Conservation (phyloP, 2,113 vertebrate genomes). For the Pristiophorus japonicus region DNA sequence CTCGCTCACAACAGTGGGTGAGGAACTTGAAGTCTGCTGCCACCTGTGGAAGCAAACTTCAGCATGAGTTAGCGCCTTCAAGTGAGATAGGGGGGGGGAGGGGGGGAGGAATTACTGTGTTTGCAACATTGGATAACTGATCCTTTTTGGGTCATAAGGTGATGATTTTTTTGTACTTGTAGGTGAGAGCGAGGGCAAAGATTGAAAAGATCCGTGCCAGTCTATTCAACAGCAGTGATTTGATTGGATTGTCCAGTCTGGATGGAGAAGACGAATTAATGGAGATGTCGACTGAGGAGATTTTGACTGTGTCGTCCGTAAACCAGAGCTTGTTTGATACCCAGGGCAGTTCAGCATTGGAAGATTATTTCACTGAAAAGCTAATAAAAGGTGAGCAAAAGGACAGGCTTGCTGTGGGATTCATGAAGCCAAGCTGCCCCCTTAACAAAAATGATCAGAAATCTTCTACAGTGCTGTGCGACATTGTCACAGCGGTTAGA, state of each 20-base stretch:
- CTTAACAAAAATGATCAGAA: not conserved
- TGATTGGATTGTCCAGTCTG: slow-evolving; percentile 90
- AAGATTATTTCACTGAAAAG: slow-evolving; percentile 92
- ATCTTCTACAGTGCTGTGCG: not conserved
- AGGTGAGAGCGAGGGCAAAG: slow-evolving; percentile 92
- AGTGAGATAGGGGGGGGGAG: not conserved
- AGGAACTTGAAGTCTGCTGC: too few species aligned
- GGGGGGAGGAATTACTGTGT: not conserved
- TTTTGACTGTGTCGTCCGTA: slow-evolving; percentile 89
- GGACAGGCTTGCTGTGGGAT: not conserved
- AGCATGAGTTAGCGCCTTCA: not conserved
- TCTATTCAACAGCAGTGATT: slow-evolving; percentile 92
- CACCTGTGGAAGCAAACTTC: too few species aligned
- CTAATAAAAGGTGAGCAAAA: slow-evolving; percentile 71
- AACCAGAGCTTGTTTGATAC: slow-evolving; percentile 97
- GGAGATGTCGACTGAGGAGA: slow-evolving; percentile 96
- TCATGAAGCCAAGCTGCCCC: not conserved
- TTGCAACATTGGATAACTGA: not conserved
- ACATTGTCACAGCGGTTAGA: not conserved
- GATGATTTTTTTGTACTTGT: slow-evolving; percentile 33
- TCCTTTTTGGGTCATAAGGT: not conserved
- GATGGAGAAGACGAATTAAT: slow-evolving; percentile 93
- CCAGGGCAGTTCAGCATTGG: slow-evolving; percentile 87
- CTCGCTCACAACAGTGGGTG: too few species aligned
- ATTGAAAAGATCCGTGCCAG: slow-evolving; percentile 96